Percentiles rank a stretch among this genome's conserved stretches.
Conservation (phyloP, 2,113 vertebrate species). For the Semnornis frantzii region DNA sequence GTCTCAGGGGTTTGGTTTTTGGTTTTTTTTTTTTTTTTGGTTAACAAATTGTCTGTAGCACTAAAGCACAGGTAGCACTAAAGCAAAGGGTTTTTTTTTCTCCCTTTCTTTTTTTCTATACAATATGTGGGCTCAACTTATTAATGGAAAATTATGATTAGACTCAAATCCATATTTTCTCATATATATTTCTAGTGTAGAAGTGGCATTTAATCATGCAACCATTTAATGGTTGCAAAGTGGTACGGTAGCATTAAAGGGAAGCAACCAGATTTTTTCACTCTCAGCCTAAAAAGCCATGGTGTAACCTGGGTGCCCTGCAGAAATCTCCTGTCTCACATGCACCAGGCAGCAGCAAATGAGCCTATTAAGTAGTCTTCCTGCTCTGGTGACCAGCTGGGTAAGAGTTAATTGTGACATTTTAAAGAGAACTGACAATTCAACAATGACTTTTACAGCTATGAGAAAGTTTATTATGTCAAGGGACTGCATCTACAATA, state of each 20-base stretch:
- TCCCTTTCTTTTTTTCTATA: not conserved
- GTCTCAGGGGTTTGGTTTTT: not conserved
- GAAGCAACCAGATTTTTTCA: not conserved
- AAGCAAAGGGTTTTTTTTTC: not conserved
- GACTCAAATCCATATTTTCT: not conserved
- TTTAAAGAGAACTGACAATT: constrained; percentile 26
- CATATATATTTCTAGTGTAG: not conserved
- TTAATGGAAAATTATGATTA: not conserved
- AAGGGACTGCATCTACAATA: not conserved
- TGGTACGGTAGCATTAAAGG: no score
- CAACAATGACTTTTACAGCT: constrained; percentile 7
- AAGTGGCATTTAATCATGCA: not conserved
- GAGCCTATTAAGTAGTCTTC: not conserved
- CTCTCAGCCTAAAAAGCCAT: not conserved
- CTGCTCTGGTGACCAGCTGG: constrained; percentile 10
- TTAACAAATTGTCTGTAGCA: not conserved
- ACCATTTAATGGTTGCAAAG: no score
- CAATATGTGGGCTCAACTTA: not conserved
- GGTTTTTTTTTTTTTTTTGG: not conserved
- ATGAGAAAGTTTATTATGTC: not conserved
- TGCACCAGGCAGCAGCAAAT: not conserved
- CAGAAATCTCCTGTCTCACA: not conserved
- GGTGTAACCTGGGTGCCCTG: not conserved
- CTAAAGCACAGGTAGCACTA: not conserved
- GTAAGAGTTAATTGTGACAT: constrained; percentile 17